Percentiles rank a stretch among this genome's conserved stretches.
Conservation (phyloP, 2,888 invertebrate genomes). For the Cerceris ruficornis region DNA sequence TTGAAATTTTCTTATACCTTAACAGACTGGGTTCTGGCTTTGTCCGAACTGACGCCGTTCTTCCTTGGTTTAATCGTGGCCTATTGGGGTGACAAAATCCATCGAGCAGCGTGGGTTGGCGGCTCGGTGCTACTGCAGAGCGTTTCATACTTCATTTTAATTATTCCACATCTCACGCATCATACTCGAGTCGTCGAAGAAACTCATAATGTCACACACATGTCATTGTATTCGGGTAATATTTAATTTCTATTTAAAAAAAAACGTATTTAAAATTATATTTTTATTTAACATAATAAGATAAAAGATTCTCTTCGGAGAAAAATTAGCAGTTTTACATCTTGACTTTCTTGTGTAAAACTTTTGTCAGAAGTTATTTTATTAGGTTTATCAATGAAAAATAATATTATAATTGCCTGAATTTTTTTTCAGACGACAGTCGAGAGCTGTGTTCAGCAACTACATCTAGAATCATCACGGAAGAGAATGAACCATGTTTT, state of each 20-base stretch:
- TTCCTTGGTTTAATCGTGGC: slow-evolving; percentile 83
- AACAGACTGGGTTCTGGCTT: slow-evolving; percentile 84
- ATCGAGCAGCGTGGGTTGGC: slow-evolving; percentile 85
- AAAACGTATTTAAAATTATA: not conserved
- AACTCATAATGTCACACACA: slow-evolving; percentile 66
- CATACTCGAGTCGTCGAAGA: slow-evolving; percentile 66
- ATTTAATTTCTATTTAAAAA: not conserved
- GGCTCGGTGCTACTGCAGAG: slow-evolving; percentile 84
- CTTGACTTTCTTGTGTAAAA: too few species aligned
- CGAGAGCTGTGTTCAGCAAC: slow-evolving; percentile 67
- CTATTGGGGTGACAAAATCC: slow-evolving; percentile 85
- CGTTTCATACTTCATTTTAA: slow-evolving; percentile 81
- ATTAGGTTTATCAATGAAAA: too few species aligned
- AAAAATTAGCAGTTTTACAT: not conserved
- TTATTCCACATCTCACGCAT: slow-evolving; percentile 84
- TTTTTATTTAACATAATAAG: not conserved
- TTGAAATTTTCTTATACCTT: not conserved
- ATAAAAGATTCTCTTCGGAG: not conserved
- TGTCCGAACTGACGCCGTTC: slow-evolving; percentile 83
- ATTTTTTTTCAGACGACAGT: slow-evolving; percentile 66
- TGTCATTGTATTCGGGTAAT: slow-evolving; percentile 75
- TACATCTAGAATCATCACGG: slow-evolving; percentile 60
- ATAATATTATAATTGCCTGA: not conserved
- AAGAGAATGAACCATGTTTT: slow-evolving; percentile 71
- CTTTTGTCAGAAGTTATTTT: not conserved